Base-by-base conservation (phyloP, 2,113 vertebrate species). In the Theristicus caerulescens region DNA sequence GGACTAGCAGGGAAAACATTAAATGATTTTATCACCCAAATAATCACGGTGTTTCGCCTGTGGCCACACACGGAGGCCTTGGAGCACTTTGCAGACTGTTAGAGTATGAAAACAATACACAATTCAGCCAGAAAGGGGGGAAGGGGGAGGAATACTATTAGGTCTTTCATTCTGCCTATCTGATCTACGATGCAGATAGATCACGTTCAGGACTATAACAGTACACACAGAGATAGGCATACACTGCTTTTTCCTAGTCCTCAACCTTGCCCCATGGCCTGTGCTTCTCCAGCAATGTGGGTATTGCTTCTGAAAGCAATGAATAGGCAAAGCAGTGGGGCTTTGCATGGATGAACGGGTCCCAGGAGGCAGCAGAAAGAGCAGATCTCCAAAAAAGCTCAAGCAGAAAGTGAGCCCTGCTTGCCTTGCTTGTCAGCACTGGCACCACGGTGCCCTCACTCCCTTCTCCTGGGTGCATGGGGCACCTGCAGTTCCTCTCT, bases 121-220 rank as follows among this genome's bases (percentile, higher is more conserved):
- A 85, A 78, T 93, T 96, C 94, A 96, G 49, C n/a, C 88, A 86
- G 86, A 40, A 93, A 89, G 31, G 42, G 87, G 90, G 80, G 86
- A 59, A 81, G 89, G 94, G 94, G 51, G 86, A 86, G 90, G 94
- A 90, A 89, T 89, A 86, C 94, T 86, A 88, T 86, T 90, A 88
- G 80, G 88, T 86, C 96, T 97, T 96, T 96, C 96, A 96, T 82
- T 81, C 95, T 62, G 95, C 95, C 94, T 92, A 91, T 95, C 93
- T 95, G 95, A 94, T 95, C 95, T 88, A 77, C 4, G 83, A 86
- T 32, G 2, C 90, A 86, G 94, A 93, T 96, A 94, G 96, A 93
- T 92, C 90, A 95, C 86, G 94, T 83, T 88, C 93, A 44, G 96
- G 79, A 42, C 88, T 66, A 21, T 20, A 95, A 54, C 74, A 46